phyloP scores from a whole-genome alignment of 2,888 invertebrate genomes.

The Myathropa florea region DNA sequence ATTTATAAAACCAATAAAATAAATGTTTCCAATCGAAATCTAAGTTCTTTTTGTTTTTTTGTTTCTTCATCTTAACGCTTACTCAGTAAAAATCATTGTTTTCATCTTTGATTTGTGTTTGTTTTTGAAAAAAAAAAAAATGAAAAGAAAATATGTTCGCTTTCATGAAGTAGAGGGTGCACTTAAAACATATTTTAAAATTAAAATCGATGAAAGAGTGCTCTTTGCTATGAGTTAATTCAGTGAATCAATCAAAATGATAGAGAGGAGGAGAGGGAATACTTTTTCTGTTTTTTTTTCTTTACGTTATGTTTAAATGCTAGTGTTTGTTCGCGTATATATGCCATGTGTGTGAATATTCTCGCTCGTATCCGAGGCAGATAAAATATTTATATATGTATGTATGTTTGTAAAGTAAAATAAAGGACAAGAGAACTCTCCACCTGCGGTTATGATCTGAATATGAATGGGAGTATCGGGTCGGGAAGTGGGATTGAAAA shows the following conservation, averaged over 20 bases:
- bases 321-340: constrained; percentile 53
- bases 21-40: constrained; percentile 4
- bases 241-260: constrained; percentile 31
- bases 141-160: neutral
- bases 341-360: neutral
- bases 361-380: constrained; percentile 6
- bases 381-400: neutral
- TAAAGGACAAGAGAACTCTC: constrained; percentile 4
- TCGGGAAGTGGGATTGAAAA: neutral
- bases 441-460: neutral
- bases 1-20: constrained; percentile 39
- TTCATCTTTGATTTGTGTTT: neutral
- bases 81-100: constrained; percentile 32
- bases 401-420: constrained; percentile 5
- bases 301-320: constrained; percentile 41
- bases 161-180: constrained; percentile 14
- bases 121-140: neutral
- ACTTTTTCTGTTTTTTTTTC: no score
- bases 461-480: constrained; percentile 23
- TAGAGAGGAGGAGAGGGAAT: neutral
- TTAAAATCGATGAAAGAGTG: constrained; percentile 21
- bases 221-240: constrained; percentile 25
- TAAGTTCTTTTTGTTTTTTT: neutral
- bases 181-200: constrained; percentile 41
- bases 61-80: constrained; percentile 23